Conservation (phyloP, 2,113 vertebrate genomes). For the Pygoscelis adeliae region DNA sequence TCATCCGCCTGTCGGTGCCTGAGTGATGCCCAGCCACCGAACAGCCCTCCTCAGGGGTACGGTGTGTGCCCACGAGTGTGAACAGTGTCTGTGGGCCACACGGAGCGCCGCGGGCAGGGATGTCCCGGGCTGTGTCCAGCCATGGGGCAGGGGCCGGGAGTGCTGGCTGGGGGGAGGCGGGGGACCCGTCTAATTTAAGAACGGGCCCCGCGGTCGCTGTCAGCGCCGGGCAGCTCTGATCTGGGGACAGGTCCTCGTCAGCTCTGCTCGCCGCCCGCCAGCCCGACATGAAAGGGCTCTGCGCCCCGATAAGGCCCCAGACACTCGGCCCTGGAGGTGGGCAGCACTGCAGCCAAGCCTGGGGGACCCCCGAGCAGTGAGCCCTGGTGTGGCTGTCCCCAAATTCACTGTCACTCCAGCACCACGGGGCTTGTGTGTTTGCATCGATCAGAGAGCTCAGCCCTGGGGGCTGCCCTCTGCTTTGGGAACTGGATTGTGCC, state of each 20-base stretch:
- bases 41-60: not conserved
- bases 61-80: rapidly evolving
- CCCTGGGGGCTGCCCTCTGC: not conserved
- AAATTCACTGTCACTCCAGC: not conserved
- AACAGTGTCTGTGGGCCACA: rapidly evolving
- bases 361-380: not conserved
- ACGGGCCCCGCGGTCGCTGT: not conserved
- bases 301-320: not conserved
- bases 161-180: not conserved
- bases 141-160: not conserved
- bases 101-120: rapidly evolving
- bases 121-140: not conserved
- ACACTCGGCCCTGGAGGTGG: not conserved
- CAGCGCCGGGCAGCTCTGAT: slow-evolving; percentile 3
- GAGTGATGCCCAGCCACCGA: not conserved
- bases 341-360: not conserved
- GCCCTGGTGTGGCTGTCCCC: not conserved
- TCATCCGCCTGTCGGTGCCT: rapidly evolving
- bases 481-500: not conserved
- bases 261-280: not conserved
- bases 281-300: not conserved
- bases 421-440: not conserved
- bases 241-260: slow-evolving; percentile 47
- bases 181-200: slow-evolving; percentile 38
- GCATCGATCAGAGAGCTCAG: not conserved